Conservation (phyloP, 1,140 invertebrate species). For the Camponotus vicinus region DNA sequence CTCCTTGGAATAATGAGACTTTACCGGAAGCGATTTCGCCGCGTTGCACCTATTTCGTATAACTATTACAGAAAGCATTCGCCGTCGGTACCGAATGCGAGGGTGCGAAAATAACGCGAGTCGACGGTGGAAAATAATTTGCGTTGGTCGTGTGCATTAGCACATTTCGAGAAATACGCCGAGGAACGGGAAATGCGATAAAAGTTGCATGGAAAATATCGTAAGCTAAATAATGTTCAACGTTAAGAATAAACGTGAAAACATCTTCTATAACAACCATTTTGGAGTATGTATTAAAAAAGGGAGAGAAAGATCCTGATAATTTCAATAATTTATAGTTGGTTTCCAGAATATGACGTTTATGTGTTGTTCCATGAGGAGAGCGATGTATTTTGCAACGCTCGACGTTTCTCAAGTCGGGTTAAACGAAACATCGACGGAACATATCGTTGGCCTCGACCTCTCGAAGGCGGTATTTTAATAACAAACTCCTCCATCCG, state of each 20-base stretch:
- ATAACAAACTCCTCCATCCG: conserved; percentile 64
- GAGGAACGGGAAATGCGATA: neutral
- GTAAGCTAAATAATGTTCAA: neutral
- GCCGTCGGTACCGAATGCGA: conserved; percentile 17
- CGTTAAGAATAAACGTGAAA: neutral
- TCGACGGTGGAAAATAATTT: conserved; percentile 38
- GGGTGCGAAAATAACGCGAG: conserved; percentile 13
- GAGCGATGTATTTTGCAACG: conserved; percentile 23
- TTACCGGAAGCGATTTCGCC: conserved; percentile 32
- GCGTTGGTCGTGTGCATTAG: conserved; percentile 2
- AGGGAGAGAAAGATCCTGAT: neutral
- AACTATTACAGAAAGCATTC: conserved; percentile 40
- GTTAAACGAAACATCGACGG: conserved; percentile 53
- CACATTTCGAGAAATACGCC: conserved; percentile 33
- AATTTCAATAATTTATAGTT: neutral
- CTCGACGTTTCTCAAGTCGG: neutral
- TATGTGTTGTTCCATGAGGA: neutral
- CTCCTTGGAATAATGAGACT: conserved; percentile 60
- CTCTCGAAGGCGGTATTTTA: conserved; percentile 69
- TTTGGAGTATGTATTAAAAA: neutral
- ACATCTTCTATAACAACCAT: no score
- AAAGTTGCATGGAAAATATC: neutral
- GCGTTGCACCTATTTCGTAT: conserved; percentile 38
- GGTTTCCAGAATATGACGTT: neutral
- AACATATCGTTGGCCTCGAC: conserved; percentile 55